Base-by-base conservation (phyloP, 2,888 invertebrate genomes). In the Mesochorus sp. region DNA sequence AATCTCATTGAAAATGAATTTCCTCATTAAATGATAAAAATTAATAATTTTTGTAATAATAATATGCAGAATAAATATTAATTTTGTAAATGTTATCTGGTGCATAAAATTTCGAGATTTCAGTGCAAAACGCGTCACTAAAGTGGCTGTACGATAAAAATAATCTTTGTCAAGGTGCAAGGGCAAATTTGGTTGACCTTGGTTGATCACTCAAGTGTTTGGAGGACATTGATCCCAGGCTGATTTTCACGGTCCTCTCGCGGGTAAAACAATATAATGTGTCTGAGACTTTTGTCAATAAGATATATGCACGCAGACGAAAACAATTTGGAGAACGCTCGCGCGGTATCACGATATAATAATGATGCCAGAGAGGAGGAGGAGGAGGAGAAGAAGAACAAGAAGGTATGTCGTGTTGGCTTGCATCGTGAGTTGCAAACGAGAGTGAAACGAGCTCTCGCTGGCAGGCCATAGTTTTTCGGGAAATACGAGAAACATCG, bases 401-500 rank as follows among this genome's bases (percentile, higher is more conserved):
- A 49, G 28, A 28, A 31, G 17, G 31, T 10, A 37, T 44, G 17
- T 19, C n/a, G 55, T 17, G 26, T 53, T n/a, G n/a, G n/a, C n/a
- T 19, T 12, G 44, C 10, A 39, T 26, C 17, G 51, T 39, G 51
- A 66, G 39, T 66, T 42, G n/a, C n/a, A 19, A 42, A 37, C 39
- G 51, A 37, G 66, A 34, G 14, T 42, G 21, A 42, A 76, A 57
- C 31, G 44, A 49, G 26, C 28, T 42, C 12, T 37, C 12, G 44
- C 10, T 6, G 31, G 6, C n/a, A 42, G 10, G 28, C n/a, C 19
- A 17, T 51, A 39, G 42, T 37, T 28, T 8, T 47, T 55, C 47
- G 47, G 59, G 62, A 77, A 57, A 78, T 73, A 77, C 59, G 68
- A 57, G 49, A 77, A 73, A 42, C 28, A 66, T 34, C 8, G 67